Evolutionary conservation across 2,888 invertebrate species (phyloP), one percentile per base, ranked within the genome.

Genomic region (Eumacrocentrus americanus): DNA sequence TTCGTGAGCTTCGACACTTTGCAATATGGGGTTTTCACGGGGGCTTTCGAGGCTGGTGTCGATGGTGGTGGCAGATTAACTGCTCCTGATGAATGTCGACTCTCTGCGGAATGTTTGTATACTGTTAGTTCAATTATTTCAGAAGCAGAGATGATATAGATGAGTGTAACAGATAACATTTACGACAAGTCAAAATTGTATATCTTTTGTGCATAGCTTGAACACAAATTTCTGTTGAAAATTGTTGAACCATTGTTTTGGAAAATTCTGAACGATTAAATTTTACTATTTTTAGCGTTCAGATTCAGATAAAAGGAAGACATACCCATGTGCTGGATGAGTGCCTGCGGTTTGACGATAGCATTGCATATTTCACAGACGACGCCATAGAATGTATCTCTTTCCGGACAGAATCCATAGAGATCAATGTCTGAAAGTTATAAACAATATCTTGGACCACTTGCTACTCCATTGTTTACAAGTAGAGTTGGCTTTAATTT

Each of bases 321-420:
- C 72, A 55, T 73, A 80, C 80, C 84, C 81, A 91, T 86, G 80
- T 92, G 92, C 76, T 88, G 85, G 72, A 87, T 87, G 54, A 90
- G 86, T 51, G 91, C 91, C 79, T 90, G 89, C 70, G 91, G 90
- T 82, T 91, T 91, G 70, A 92, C 87, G 75, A 89, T 87, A 67
- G 88, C 86, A 67, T 88, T 88, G 80, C 92, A 92, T 78, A 88
- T 84, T 80, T 90, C 89, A 81, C 92, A 92, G 70, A 91, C 87
- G 62, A 91, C 90, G 63, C 91, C 87, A 77, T 88, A 88, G 71
- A 92, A 87, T 64, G 87, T 85, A 81, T 92, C 91, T 81, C 88
- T 86, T 73, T 91, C 90, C 20, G 92, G 92, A 73, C 90, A 90
- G 72, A 90, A 84, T 47, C 91, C 91, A 80, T 89, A 92, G 59